Base-by-base conservation (phyloP, 2,113 vertebrate genomes). In the Salvelinus fontinalis region DNA sequence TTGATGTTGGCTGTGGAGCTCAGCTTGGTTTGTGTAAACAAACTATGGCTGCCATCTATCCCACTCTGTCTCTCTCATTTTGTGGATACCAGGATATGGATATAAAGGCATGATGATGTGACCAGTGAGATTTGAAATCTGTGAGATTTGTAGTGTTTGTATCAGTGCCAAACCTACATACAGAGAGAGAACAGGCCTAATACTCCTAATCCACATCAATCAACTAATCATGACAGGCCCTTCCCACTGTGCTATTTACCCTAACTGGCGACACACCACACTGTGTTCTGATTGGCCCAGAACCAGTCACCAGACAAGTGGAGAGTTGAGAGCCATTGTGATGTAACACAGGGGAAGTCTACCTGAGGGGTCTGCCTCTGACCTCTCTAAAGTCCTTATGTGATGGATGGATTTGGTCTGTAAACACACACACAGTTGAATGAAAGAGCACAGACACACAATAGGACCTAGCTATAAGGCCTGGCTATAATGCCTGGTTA, bases 1-100 rank as follows among this genome's bases (percentile, higher is more conserved):
- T 89, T 92, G 86, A 80, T 81, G 71, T 90, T 90, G 91, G 91
- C 85, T 20, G 1, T 26, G 0, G 73, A 67, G 57, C 82, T 84
- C 64, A 29, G 62, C 29, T 80, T n/a, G 86, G 85, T 86, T 79
- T 85, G 79, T 79, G 9, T 44, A 82, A 83, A 73, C 83, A 59
- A 66, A 79, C 87, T 85, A 82, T 77, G 85, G 83, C 51, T 70
- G 79, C 76, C 29, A 62, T 73, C 83, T 85, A 18, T 60, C 75
- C 64, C 64, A 9, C 64, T 54, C 16, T 16, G 13, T 51, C 14
- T 51, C 49, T 13, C n/a, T 44, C 39, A 44, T 44, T 44, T 44
- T 44, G 39, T 44, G 39, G 39, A 44, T 44, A 44, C 9, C 39
- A 44, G 9, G 9, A 11, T 54, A 54, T 7, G 29, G 51, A 44